Percentiles rank a stretch among this genome's conserved stretches.
Evolutionary conservation across 1,140 invertebrate species (phyloP).

Genomic region (Tyrophagus putrescentiae): DNA sequence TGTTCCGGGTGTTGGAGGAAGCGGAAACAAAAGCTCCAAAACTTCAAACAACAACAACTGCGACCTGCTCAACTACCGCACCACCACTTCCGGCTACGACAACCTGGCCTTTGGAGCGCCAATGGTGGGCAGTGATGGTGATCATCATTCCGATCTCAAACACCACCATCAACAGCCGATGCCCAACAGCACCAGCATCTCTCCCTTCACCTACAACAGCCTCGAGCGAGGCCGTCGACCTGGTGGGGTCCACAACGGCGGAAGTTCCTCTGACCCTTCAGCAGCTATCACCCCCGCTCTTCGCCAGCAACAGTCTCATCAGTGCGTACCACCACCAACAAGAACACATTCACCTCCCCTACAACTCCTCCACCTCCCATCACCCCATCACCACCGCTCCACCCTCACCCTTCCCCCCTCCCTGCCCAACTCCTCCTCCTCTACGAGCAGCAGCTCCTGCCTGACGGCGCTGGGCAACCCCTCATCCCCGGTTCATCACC

Average conservation of each 20-base stretch:
- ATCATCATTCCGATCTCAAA: background rate
- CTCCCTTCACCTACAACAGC: background rate
- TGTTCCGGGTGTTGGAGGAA: background rate
- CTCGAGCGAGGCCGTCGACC: slow-evolving; percentile 5
- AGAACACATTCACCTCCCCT: background rate
- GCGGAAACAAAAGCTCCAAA: background rate
- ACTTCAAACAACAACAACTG: too few species aligned
- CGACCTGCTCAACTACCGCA: background rate
- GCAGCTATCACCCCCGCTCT: too few species aligned
- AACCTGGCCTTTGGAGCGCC: background rate
- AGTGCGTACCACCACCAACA: background rate
- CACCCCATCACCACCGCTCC: background rate
- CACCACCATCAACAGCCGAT: background rate
- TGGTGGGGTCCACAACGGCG: background rate
- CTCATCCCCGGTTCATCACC: background rate
- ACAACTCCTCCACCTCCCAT: too few species aligned
- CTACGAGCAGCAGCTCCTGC: too few species aligned
- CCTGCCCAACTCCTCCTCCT: background rate
- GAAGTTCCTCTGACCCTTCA: too few species aligned
- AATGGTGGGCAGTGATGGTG: background rate
- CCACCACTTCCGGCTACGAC: background rate
- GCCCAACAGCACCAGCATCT: background rate
- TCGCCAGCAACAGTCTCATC: background rate
- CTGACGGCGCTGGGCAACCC: background rate
- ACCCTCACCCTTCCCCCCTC: background rate